Evolutionary conservation across 2,797 vertebrate species (phyloP).

Genomic region (Sylvia borin): DNA sequence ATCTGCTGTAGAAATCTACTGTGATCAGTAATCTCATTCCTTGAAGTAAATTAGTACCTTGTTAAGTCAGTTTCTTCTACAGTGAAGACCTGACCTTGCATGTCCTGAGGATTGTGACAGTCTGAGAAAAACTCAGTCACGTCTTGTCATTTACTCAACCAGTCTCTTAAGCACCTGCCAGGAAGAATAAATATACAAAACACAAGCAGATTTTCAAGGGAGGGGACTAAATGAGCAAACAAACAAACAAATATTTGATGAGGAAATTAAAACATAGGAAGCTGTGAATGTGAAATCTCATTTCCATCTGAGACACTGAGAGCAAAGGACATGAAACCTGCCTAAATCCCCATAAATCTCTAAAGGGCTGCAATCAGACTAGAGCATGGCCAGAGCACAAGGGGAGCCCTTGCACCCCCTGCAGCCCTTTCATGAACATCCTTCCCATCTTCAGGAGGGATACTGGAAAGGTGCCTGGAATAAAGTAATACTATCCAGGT

Average conservation of each 20-base stretch:
- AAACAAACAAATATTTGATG: not conserved
- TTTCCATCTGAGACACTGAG: not conserved
- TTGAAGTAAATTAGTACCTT: slow-evolving; percentile 9
- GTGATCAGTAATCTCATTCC: slow-evolving; percentile 20
- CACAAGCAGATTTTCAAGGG: not conserved
- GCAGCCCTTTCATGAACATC: not conserved
- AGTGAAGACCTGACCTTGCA: not conserved
- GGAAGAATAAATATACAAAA: not conserved
- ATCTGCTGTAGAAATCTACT: slow-evolving; percentile 12
- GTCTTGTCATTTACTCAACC: not conserved
- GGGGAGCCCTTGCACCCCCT: not conserved
- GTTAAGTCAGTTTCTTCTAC: not conserved
- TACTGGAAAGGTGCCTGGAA: not conserved
- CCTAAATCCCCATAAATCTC: not conserved
- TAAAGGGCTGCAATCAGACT: not conserved
- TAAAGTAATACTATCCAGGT: not conserved
- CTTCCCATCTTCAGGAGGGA: not conserved
- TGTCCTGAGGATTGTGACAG: not conserved
- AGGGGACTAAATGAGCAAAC: not conserved
- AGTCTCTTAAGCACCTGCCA: not conserved
- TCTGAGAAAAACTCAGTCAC: not conserved
- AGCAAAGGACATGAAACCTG: not conserved
- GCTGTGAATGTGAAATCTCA: not conserved
- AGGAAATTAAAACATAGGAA: not conserved
- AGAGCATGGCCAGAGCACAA: not conserved